phyloP scores from a whole-genome alignment of 2,797 vertebrate species.

The Oreochromis grahami region DNA sequence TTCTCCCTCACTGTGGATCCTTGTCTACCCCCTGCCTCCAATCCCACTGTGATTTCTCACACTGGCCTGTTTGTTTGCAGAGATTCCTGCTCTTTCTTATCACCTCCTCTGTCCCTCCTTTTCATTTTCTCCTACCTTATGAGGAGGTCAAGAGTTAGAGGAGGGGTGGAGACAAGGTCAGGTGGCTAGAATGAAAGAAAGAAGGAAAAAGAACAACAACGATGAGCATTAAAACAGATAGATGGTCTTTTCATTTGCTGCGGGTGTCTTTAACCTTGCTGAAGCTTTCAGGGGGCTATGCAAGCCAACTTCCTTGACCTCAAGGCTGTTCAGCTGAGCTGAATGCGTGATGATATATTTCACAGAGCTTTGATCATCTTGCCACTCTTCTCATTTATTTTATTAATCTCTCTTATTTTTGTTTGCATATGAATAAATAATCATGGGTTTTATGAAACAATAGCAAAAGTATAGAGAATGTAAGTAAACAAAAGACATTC shows the following conservation, averaged over 20 bases:
- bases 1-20: slow-evolving; percentile 18
- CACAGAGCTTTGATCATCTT: not conserved
- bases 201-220: not conserved
- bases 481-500: not conserved
- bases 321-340: slow-evolving; percentile 7
- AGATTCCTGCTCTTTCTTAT: not conserved
- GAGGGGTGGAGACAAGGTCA: slow-evolving; percentile 36
- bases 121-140: slow-evolving; percentile 9
- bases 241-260: slow-evolving; percentile 22
- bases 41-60: not conserved
- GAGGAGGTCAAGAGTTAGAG: slow-evolving; percentile 36
- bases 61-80: slow-evolving; percentile 9
- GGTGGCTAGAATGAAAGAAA: slow-evolving; percentile 21
- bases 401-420: not conserved
- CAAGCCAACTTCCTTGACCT: slow-evolving; percentile 31
- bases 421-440: not conserved
- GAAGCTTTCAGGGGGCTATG: slow-evolving; percentile 20
- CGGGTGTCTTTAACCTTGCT: slow-evolving; percentile 44
- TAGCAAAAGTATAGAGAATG: not conserved
- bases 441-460: not conserved
- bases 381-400: slow-evolving; percentile 1
- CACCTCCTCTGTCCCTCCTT: not conserved
- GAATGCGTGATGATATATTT: not conserved
- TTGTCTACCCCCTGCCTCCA: not conserved
- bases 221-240: slow-evolving; percentile 13